Base-by-base conservation (phyloP, 2,888 invertebrate species). In the Trichogramma dendrolimi region DNA sequence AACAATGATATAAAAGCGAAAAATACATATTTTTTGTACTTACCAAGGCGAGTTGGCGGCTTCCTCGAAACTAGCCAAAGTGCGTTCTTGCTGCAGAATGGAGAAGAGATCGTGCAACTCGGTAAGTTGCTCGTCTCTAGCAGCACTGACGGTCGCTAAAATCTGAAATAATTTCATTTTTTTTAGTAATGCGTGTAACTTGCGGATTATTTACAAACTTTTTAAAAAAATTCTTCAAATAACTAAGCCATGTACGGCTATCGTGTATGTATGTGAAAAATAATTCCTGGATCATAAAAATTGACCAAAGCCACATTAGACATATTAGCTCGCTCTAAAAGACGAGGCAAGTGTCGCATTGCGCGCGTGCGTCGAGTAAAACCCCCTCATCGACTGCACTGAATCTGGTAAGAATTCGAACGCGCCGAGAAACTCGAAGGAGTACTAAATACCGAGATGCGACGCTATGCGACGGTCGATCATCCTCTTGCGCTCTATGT, bases 101-200 rank as follows among this genome's bases (percentile, higher is more conserved):
- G 83, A 82, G 73, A 91, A 92, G 61, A 90, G 80, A 6, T 75
- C 77, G 73, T 88, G 85, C 48, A 93, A 81, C 69, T 88, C 85
- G 40, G 83, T 77, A 58, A 94, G 79, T 75, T 91, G 90, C 51
- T 81, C 79, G 70, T 85, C 83, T 63, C 93, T 82, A 48, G 78
- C 79, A 52, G 78, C 74, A 1, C 83, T 83, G 65, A 82, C 81
- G 71, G 81, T 80, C 68, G 81, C 77, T 55, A 85, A 71, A 64
- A 72, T 61, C 71, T 72, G 67, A 14, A 66, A 66, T 39, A 10
- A 44, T n/a, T 4, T 11, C 2, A 27, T 27, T 2, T 2, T 27
- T 27, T 27, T 27, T 27, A 27, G 46, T 46, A 44, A 27, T 27
- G 27, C 3, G n/a, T 46, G 11, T 14, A 48, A 48, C 48, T 48